Base-by-base conservation (phyloP, 1,140 invertebrate genomes). In the Microplitis demolitor region DNA sequence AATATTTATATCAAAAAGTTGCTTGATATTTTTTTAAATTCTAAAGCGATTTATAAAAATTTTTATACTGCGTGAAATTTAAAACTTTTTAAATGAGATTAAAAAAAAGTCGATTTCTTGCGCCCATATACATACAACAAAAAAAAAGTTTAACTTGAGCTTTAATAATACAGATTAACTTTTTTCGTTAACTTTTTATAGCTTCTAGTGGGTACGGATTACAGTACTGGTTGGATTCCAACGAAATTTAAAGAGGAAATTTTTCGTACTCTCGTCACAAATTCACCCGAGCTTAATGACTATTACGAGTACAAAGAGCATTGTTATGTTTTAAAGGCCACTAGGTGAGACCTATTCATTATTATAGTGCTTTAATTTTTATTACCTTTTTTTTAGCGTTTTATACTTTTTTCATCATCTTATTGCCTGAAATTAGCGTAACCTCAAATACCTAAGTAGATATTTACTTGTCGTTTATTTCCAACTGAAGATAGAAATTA, bases 141-240 rank as follows among this genome's bases (percentile, higher is more conserved):
- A 24, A 1, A 31, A 24, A n/a, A 31, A 13, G 14, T 31, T 62
- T n/a, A 4, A 33, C 24, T 62, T 9, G 8, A 62, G 60, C 60
- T 31, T 8, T 4, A 56, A 56, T 16, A 8, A 31, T 62, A 24
- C 14, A 35, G 11, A 62, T n/a, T 34, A 14, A n/a, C 14, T 62
- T 35, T 62, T n/a, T 66, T 63, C 60, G 45, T 73, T 64, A 66
- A 54, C 51, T 72, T 70, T 35, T 77, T 78, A 45, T 69, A 86
- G 85, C 74, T 85, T 61, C 58, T 86, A 69, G 77, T 84, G 4
- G 85, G 85, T 35, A 74, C 79, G n/a, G 78, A 84, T 75, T 84
- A 85, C 71, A 83, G 54, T 16, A 54, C 71, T 11, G 83, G 84
- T 11, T 85, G 83, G 82, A 64, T 78, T 9, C 84, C 85, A 54